Evolutionary conservation across 2,113 vertebrate species (phyloP).

Genomic region (Panurus biarmicus): DNA sequence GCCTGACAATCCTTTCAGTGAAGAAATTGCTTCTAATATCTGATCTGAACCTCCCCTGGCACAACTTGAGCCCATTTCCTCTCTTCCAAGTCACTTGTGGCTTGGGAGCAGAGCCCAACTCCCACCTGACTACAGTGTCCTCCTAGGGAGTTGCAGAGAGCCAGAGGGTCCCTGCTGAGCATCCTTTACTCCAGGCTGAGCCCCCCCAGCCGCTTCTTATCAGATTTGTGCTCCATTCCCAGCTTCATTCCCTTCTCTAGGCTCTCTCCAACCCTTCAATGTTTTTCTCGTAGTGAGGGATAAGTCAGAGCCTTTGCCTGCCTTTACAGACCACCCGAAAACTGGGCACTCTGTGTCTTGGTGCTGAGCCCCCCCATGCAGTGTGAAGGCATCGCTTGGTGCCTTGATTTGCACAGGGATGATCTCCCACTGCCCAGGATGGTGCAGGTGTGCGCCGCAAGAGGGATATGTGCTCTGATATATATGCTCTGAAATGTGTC

Average conservation of each 20-base stretch:
- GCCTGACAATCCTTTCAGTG: background rate
- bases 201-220: rapidly evolving
- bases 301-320: background rate
- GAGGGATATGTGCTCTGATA: rapidly evolving
- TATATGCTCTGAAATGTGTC: background rate
- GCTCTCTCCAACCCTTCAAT: background rate
- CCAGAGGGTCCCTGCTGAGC: background rate
- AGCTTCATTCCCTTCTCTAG: background rate
- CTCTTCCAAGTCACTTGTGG: background rate
- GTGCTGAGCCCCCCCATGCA: background rate
- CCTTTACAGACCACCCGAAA: background rate
- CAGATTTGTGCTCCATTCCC: background rate
- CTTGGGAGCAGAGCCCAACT: background rate
- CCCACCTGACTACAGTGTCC: background rate
- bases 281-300: background rate
- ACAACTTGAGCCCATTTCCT: background rate
- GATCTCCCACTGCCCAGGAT: rapidly evolving
- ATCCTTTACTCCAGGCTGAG: background rate
- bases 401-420: rapidly evolving
- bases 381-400: background rate
- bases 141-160: background rate
- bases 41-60: background rate
- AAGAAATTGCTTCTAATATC: background rate
- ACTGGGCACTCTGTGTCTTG: rapidly evolving
- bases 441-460: background rate